A percentile compares a stretch with the other conserved stretches of the same genome.
phyloP scores from a whole-genome alignment of 2,113 vertebrate genomes.

The Thymallus thymallus region DNA sequence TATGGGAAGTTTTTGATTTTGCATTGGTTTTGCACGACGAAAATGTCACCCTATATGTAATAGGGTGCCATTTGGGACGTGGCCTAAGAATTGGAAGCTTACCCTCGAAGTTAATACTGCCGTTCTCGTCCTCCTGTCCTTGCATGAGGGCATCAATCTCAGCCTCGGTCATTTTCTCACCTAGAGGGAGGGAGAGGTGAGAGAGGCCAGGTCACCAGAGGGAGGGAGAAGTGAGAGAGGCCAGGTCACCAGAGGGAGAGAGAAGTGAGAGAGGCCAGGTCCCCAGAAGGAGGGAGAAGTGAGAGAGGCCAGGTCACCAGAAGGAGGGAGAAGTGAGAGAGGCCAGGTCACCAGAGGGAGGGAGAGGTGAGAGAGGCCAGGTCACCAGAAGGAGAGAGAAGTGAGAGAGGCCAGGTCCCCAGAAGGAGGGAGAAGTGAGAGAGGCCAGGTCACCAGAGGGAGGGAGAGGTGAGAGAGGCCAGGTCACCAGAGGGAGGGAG shows the following conservation, averaged over 20 bases:
- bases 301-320: neutral
- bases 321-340: no score
- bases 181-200: constrained; percentile 62
- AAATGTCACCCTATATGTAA: no score
- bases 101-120: constrained; percentile 97
- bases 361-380: neutral
- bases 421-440: constrained; percentile 25
- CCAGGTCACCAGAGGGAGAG: constrained; percentile 75
- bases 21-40: no score
- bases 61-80: neutral
- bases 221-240: constrained; percentile 4
- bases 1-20: no score
- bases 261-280: neutral
- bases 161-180: constrained; percentile 93
- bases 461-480: neutral
- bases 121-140: constrained; percentile 96
- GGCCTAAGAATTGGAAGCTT: constrained; percentile 23
- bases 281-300: constrained; percentile 68
- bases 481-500: constrained; percentile 74
- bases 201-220: constrained; percentile 18
- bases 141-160: constrained; percentile 91
- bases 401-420: constrained; percentile 66
- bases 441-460: constrained; percentile 75
- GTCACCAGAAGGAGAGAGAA: constrained; percentile 74
- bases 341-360: constrained; percentile 82